Evolutionary conservation across 2,888 invertebrate genomes (phyloP), one percentile per base, ranked within the genome.

Genomic region (Acanthopleura granulata): DNA sequence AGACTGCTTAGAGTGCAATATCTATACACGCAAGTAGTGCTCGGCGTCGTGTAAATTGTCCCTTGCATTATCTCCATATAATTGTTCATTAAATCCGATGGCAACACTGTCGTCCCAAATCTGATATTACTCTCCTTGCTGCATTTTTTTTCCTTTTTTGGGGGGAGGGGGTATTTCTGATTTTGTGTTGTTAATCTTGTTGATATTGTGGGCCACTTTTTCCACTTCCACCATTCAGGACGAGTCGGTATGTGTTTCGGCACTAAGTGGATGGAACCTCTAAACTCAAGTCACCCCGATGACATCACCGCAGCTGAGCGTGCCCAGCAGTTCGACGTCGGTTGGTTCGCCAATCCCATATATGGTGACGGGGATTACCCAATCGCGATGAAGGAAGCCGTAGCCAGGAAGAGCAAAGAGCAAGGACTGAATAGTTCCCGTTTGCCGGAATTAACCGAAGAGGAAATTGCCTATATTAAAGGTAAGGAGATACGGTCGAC

Each of bases 311-410:
- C 87, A 0, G 81, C 85, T 18, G 84, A 85, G 73, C 76, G 85
- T 57, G 79, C 79, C 16, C 62, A 82, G 30, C 76, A 79, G 72
- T 86, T 86, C 72, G 81, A 84, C 73, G 77, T 86, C 69, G 89
- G 88, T 9, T 86, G 86, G 86, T 90, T 84, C 76, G 87, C 85
- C 1, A 82, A 87, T 73, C 88, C 90, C 3, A 84, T 89, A 27
- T 81, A 81, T 69, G 83, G 85, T 3, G 76, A 84, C 73, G 90
- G 90, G 15, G 94, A 95, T 90, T 94, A 85, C 69, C 86, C 86
- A 15, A 78, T 81, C 16, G 79, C 84, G 4, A 87, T 88, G 87
- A 85, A 84, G 61, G 69, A 76, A 62, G 76, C 78, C 25, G 79
- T 88, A 4, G 83, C 75, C 14, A 80, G 81, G 29, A 83, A 83